These are phyloP conservation scores for Glaucopsyche alexis DNA, from an alignment of 2,888 invertebrate genomes.

Conservation along the genomic window DNA sequence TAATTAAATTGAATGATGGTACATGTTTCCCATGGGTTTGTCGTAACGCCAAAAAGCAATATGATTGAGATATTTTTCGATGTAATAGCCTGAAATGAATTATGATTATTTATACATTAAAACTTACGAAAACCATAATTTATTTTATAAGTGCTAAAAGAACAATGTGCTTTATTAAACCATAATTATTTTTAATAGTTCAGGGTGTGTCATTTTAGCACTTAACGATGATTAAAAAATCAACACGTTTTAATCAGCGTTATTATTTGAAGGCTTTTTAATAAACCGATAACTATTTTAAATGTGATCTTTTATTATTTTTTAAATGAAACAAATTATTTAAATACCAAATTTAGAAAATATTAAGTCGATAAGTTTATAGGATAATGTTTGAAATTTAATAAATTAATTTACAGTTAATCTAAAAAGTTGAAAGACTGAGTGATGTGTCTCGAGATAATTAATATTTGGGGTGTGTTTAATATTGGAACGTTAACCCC, in stretches of 20 bases:
- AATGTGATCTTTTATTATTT: too few species aligned
- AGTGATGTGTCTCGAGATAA: slow-evolving; percentile 28
- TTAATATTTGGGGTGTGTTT: slow-evolving; percentile 37
- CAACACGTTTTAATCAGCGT: not conserved
- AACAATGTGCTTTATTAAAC: too few species aligned
- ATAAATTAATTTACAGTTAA: not conserved
- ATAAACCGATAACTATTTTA: not conserved
- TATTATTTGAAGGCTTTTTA: not conserved
- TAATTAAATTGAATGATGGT: too few species aligned
- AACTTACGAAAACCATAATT: not conserved
- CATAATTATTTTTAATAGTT: too few species aligned
- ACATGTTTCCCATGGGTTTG: slow-evolving; percentile 13
- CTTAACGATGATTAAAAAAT: not conserved
- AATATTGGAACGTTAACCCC: slow-evolving; percentile 50
- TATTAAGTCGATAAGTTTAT: too few species aligned
- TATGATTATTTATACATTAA: not conserved
- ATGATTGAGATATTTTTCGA: not conserved
- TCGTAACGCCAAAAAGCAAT: slow-evolving; percentile 3
- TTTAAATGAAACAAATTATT: too few species aligned
- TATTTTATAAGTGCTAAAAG: too few species aligned
- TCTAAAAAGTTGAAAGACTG: not conserved
- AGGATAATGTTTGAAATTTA: not conserved
- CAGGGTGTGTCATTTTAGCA: too few species aligned
- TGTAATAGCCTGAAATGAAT: not conserved
- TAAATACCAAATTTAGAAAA: too few species aligned